A percentile compares a stretch with the other conserved stretches of the same genome.
Evolutionary conservation across 2,113 vertebrate species (phyloP).

Genomic region (Tamias sibiricus): DNA sequence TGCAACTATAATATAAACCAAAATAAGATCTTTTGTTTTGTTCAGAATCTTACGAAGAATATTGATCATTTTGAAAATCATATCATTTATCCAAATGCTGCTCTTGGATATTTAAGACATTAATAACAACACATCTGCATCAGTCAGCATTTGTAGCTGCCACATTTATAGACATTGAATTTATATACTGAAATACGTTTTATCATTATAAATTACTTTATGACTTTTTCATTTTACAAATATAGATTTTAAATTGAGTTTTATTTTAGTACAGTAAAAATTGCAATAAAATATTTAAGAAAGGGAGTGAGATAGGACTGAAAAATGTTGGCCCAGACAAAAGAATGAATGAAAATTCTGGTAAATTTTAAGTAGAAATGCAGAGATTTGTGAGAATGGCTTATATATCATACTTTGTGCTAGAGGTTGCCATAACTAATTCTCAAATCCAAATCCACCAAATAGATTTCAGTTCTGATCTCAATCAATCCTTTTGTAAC

Average conservation of each 20-base stretch:
- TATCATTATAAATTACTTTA: not conserved
- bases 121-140: not conserved
- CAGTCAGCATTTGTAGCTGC: not conserved
- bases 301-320: not conserved
- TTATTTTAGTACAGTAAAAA: not conserved
- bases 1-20: not conserved
- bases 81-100: not conserved
- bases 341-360: not conserved
- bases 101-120: conserved; percentile 3
- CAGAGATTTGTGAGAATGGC: not conserved
- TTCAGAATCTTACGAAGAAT: conserved; percentile 27
- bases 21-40: not conserved
- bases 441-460: not conserved
- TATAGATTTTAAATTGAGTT: not conserved
- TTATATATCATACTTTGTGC: not conserved
- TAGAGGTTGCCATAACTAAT: not conserved
- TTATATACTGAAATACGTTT: not conserved
- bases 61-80: not conserved
- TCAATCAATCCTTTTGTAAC: not conserved
- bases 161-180: not conserved
- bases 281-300: not conserved
- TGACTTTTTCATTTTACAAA: not conserved
- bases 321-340: not conserved
- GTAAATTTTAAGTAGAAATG: conserved; percentile 4
- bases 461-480: not conserved